phyloP scores from a whole-genome alignment of 2,797 vertebrate species.

The Urocyon cinereoargenteus region DNA sequence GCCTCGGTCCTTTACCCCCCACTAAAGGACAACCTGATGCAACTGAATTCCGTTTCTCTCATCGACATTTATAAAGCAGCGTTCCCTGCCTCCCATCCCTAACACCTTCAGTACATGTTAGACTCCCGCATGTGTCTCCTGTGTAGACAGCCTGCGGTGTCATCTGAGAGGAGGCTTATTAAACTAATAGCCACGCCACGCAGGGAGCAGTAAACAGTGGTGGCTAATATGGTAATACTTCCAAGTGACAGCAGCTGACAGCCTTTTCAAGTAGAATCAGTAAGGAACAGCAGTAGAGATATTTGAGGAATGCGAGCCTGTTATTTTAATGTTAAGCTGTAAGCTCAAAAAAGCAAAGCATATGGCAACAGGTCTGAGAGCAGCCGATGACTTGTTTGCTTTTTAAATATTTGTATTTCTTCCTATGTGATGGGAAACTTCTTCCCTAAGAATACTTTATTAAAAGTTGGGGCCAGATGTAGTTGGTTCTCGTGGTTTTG shows the following conservation, averaged over 20 bases:
- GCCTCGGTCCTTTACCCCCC: constrained; percentile 20
- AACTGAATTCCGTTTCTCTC: constrained; percentile 56
- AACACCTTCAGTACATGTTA: background rate
- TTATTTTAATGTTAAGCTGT: constrained; percentile 84
- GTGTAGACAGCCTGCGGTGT: background rate
- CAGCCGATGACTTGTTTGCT: constrained; percentile 83
- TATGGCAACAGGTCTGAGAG: constrained; percentile 85
- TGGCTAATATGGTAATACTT: constrained; percentile 65
- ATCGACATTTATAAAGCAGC: constrained; percentile 53
- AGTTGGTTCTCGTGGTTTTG: background rate
- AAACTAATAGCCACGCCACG: constrained; percentile 23
- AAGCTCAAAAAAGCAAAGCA: constrained; percentile 84
- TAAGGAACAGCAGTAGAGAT: constrained; percentile 80
- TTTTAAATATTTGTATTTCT: constrained; percentile 86
- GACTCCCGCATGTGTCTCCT: background rate
- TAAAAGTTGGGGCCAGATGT: constrained; percentile 28
- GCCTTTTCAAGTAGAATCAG: constrained; percentile 79
- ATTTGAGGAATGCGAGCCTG: constrained; percentile 83
- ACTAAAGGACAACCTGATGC: constrained; percentile 33
- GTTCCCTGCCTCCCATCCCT: background rate
- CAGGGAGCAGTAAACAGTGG: constrained; percentile 76
- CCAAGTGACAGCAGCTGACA: constrained; percentile 83
- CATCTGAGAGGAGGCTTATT: constrained; percentile 64
- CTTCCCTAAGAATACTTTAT: constrained; percentile 78
- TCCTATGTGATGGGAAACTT: constrained; percentile 82